Evolutionary conservation across 2,888 invertebrate species (phyloP), one percentile per base, ranked within the genome.

Genomic region (Cataglyphis altisquamis): DNA sequence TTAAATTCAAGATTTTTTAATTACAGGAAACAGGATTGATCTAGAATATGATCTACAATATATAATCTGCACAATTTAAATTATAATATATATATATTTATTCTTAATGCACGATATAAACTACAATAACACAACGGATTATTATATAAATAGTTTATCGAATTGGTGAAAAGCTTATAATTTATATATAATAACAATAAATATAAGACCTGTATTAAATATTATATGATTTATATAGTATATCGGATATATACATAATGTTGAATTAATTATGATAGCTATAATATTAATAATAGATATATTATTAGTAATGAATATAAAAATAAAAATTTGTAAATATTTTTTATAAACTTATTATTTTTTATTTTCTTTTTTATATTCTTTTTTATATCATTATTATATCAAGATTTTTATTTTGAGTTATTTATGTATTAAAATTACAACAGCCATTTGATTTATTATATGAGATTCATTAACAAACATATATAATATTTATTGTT

Each of bases 71-170:
- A 21, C 48, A 48, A 48, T 48, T 48, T 18, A 48, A 18, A 48
- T 1, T 48, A 18, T 48, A 48, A 48, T n/a, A 48, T 48, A 48
- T 48, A 25, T 25, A 25, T 25, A 45, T 12, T 45, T 36, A 6
- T 6, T 36, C 6, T 36, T 45, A 45, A 45, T 45, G 45, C 45
- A 45, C 15, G 3, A 39, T 18, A 60, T 60, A 62, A 62, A 74
- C 9, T 74, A 3, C 15, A 63, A 73, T 39, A 73, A 45, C 32
- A 15, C 32, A 74, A 74, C 9, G 15, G 12, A 1, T n/a, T 32
- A 48, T 63, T 45, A 74, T 21, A 74, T 3, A 9, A 62, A 62
- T 62, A 73, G 29, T 73, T 62, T 62, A 62, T 9, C 45, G 18
- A 45, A 74, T 63, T 63, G 32, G n/a, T 15, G 15, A 45, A 41